Evolutionary conservation across 2,113 vertebrate genomes (phyloP), one percentile per base, ranked within the genome.

Genomic region (Falco punctatus): DNA sequence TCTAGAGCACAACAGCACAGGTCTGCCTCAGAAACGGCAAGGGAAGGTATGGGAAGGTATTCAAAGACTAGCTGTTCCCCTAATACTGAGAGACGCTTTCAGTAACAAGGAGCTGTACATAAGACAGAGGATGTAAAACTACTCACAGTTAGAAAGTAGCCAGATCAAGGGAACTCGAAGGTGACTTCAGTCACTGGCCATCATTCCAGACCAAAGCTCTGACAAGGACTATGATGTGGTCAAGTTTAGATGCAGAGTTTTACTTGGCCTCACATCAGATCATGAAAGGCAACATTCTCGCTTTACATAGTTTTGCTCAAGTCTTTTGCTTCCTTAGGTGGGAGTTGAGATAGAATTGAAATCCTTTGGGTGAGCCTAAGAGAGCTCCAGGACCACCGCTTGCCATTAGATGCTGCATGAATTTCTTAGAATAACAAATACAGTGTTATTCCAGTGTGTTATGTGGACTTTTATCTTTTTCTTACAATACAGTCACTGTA

Each of bases 231-330:
- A 30, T 54, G 35, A 38, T 8, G 6, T 2, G 23, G 18, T 10
- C 26, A 62, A 13, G 8, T 35, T 59, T 1, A n/a, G 74, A 33
- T 15, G 22, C 44, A 73, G 26, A 64, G 4, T 5, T 86, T 35
- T 33, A 40, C 13, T 18, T 9, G 23, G 5, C 13, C 48, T 67
- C 38, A 11, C 27, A 23, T 42, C 40, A 32, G 14, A 24, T 15
- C 42, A 1, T 0, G 1, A 22, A 32, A 21, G 27, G 22, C 13
- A 49, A 26, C 0, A 0, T 5, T 67, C 12, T 5, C 5, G 9
- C 10, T 21, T 16, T 0, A 23, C 13, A 3, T 8, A 38, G 8
- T 61, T 70, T 20, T 15, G 26, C 64, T 48, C n/a, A 67, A 55
- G 23, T 10, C 44, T 19, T 24, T 22, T 16, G 4, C 32, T 73